Percentiles rank a stretch among this genome's conserved stretches.
Conservation (phyloP, 2,113 vertebrate species). For the Grallaria varia region DNA sequence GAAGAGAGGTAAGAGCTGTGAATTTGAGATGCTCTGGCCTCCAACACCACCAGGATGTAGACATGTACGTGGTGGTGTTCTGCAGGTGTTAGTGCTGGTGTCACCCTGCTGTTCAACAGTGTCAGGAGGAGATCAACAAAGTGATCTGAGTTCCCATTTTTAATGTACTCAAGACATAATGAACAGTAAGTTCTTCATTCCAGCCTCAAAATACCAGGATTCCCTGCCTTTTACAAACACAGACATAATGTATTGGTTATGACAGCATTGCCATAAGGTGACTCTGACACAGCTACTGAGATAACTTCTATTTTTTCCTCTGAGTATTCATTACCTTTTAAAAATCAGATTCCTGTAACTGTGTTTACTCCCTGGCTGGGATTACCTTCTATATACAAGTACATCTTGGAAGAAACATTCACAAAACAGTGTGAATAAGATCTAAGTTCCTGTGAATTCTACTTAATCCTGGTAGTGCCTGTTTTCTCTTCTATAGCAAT, state of each 20-base stretch:
- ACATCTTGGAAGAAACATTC: background rate
- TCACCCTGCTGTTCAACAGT: background rate
- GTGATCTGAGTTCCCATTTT: background rate
- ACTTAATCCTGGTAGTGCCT: background rate
- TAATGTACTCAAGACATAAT: background rate
- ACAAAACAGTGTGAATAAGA: background rate
- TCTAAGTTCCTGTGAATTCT: background rate
- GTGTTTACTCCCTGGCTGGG: background rate
- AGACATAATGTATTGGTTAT: background rate
- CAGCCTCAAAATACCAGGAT: background rate
- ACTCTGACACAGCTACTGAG: background rate
- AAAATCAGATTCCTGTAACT: background rate
- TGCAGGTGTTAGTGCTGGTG: background rate
- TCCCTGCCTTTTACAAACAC: background rate
- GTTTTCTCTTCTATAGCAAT: background rate
- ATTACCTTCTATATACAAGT: background rate
- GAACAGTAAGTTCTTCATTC: background rate
- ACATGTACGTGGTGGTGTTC: background rate
- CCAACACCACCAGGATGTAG: rapidly evolving
- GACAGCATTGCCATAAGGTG: background rate
- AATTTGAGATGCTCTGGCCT: background rate
- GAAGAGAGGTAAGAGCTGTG: background rate
- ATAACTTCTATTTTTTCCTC: background rate
- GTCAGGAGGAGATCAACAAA: background rate
- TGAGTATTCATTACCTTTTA: background rate